Base-by-base conservation (phyloP, 1,140 invertebrate species). In the Lerema accius region DNA sequence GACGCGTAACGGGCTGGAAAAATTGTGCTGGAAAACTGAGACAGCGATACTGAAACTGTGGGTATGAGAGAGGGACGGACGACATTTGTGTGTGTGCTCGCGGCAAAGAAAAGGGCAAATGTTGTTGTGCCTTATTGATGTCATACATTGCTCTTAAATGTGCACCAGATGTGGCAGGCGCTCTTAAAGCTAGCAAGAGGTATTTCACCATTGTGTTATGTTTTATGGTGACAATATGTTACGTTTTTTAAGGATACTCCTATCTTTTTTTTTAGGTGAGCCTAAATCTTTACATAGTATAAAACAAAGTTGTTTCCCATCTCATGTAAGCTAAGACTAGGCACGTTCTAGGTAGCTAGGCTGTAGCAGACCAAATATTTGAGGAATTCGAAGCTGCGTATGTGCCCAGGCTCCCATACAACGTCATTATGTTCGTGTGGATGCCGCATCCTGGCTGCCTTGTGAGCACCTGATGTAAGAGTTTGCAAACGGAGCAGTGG, bases 81-180 rank as follows among this genome's bases (percentile, higher is more conserved):
- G 51, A 51, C 28, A n/a, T 64, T 49, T 61, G 39, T 53, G 16
- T 39, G 62, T 46, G 48, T 11, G 19, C 35, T 43, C 32, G 19
- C 16, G 6, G 35, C 17, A 62, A 62, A 43, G 10, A 62, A 65
- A 65, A 68, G 69, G 66, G 69, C 63, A 63, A 68, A 61, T 64
- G 67, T 32, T 65, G 40, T 43, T 65, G 63, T 73, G 61, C 63
- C 67, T 67, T 73, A 73, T 73, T 73, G 55, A 58, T 58, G 55
- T 58, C 55, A 58, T 70, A 70, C 71, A 72, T 73, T 73, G 71
- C 65, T 65, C 62, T 73, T 70, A 73, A 73, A 70, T 64, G 65
- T 67, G 68, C 67, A 73, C 42, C 71, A 73, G 68, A 73, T 73
- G 71, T 65, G 68, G 62, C 46, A 61, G 58, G 53, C 45, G 45